Percentiles rank a stretch among this genome's conserved stretches.
Conservation (phyloP, 23 tunicate species). For the Oikopleura dioica region DNA sequence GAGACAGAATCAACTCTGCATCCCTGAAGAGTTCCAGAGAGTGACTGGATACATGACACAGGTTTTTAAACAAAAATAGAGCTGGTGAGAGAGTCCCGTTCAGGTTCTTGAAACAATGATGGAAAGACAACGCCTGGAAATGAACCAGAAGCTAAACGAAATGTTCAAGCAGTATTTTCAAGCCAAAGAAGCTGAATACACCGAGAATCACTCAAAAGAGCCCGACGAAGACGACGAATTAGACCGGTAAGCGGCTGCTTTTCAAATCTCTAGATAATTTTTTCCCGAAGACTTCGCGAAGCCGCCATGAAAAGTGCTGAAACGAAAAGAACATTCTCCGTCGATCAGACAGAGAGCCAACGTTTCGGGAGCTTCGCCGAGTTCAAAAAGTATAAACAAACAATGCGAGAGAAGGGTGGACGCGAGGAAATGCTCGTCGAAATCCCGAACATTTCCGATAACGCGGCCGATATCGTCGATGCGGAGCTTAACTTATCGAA, state of each 20-base stretch:
- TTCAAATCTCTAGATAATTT: no score
- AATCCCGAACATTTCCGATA: neutral
- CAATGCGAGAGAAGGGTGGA: neutral
- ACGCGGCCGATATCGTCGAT: no score
- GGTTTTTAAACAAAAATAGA: no score
- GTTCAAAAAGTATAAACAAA: slow-evolving; percentile 11
- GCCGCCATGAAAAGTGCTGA: slow-evolving; percentile 1
- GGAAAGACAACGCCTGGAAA: slow-evolving; percentile 7
- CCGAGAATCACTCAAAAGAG: neutral
- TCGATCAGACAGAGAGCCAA: neutral
- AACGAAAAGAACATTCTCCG: neutral
- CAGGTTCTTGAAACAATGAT: slow-evolving; percentile 10
- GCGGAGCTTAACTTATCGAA: neutral
- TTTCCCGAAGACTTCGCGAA: neutral
- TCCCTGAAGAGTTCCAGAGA: no score
- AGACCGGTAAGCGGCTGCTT: neutral
- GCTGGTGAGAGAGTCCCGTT: no score
- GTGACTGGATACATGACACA: no score
- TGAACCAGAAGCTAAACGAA: slow-evolving; percentile 7
- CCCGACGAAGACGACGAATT: slow-evolving; percentile 7
- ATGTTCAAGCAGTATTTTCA: neutral
- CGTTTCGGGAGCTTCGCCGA: neutral
- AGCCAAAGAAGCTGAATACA: neutral
- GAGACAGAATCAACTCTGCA: no score
- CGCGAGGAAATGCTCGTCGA: neutral